Base-by-base conservation (phyloP, 2,888 invertebrate genomes). In the Ischnus inquisitorius region DNA sequence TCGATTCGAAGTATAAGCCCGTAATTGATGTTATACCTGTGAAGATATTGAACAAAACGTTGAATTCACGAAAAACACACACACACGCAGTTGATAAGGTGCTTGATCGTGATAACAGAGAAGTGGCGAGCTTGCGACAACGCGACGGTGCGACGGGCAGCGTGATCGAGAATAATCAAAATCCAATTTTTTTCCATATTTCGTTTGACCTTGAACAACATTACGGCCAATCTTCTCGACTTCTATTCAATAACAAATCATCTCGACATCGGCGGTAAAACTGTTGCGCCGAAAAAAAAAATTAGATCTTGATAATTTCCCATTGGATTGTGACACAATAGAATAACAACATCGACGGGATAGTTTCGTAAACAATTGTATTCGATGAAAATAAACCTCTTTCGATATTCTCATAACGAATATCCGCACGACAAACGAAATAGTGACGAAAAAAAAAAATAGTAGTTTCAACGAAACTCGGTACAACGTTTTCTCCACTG, bases 351-450 rank as follows among this genome's bases (percentile, higher is more conserved):
- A 25, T 57, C 19, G 25, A 16, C 14, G 43, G 22, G 19, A 57
- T 54, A 3, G n/a, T 68, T 80, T 80, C 10, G 19, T 62, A 48
- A 74, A 80, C 41, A 68, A 48, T 75, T 68, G 80, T 75, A 62
- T 80, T 75, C 19, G 54, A 65, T 22, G 43, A 65, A 65, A 43
- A 65, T 10, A 43, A 67, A 67, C 12, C 28, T 41, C 12, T 3
- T 51, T 39, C 12, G 68, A 77, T 69, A 25, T 22, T 69, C 48
- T 46, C 19, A 48, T 62, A 48, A 19, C 25, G 16, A 72, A 25
- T 19, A 57, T 41, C 41, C 8, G 46, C 60, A 19, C 34, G 28
- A 57, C 22, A 12, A 64, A 64, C 34, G 39, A 39, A 16, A 19
- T n/a, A 16, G 8, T 19, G 14, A 71, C 41, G 25, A 14, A 22